Evolutionary conservation across 2,797 vertebrate genomes (phyloP).

Genomic region (Picus viridis): DNA sequence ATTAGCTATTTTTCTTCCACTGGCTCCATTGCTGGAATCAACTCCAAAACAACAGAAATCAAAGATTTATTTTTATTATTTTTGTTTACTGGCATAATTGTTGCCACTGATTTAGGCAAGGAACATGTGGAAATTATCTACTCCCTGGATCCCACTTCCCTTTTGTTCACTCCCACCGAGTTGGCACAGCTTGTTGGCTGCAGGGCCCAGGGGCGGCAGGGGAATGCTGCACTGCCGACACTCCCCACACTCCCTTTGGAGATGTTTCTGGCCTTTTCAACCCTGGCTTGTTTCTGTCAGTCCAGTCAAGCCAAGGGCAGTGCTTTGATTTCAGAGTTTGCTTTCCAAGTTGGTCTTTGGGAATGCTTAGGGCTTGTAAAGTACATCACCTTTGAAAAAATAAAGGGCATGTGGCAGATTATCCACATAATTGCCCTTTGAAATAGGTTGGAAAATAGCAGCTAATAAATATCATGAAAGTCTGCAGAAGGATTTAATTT

Average conservation of each 20-base stretch:
- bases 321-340: fast-evolving
- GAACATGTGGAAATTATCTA: constrained; percentile 30
- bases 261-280: constrained; percentile 43
- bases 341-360: not conserved
- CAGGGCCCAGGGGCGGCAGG: not conserved
- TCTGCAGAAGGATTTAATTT: constrained; percentile 36
- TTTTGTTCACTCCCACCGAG: constrained; percentile 34
- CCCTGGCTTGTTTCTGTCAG: not conserved
- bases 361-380: not conserved
- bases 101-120: not conserved
- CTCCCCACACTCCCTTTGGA: constrained; percentile 36
- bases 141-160: constrained; percentile 36
- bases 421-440: not conserved
- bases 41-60: constrained; percentile 29
- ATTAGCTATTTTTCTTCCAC: constrained; percentile 17
- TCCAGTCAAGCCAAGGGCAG: not conserved
- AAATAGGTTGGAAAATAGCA: constrained; percentile 10
- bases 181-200: not conserved
- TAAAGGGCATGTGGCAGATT: not conserved
- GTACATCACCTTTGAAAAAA: not conserved
- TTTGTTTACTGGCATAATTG: constrained; percentile 32
- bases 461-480: constrained; percentile 28
- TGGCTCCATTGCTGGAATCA: not conserved
- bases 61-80: constrained; percentile 3
- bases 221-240: not conserved